phyloP scores from a whole-genome alignment of 2,797 vertebrate species.

The Holocentrus rufus region DNA sequence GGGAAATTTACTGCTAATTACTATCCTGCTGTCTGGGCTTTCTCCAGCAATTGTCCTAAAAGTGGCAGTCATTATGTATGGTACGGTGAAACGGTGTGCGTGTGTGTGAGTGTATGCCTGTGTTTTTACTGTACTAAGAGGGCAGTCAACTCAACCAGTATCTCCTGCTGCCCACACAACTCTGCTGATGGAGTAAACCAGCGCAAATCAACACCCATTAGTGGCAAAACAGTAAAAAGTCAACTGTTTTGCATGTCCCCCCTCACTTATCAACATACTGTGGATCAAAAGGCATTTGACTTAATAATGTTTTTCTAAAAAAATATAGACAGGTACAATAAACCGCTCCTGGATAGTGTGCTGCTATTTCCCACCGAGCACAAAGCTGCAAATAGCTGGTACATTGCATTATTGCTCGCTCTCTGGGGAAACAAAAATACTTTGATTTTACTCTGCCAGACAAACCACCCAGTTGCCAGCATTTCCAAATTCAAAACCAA shows the following conservation, averaged over 20 bases:
- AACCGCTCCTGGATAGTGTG: background rate
- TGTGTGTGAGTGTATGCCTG: background rate
- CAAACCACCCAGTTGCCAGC: background rate
- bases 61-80: slow-evolving; percentile 47
- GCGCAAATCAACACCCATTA: background rate
- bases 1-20: slow-evolving; percentile 59
- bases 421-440: background rate
- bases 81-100: slow-evolving; percentile 1
- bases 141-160: background rate
- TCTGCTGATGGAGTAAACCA: background rate
- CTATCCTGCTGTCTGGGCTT: slow-evolving; percentile 35
- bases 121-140: background rate
- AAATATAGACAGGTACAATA: background rate
- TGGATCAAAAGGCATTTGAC: background rate
- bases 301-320: background rate
- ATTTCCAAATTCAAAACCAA: background rate
- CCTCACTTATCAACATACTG: background rate
- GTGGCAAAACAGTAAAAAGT: background rate
- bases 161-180: background rate
- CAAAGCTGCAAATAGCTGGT: background rate
- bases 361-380: background rate
- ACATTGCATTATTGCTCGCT: slow-evolving; percentile 1
- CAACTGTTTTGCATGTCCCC: background rate
- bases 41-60: slow-evolving; percentile 44
- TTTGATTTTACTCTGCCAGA: background rate